Evolutionary conservation across 2,113 vertebrate genomes (phyloP).

Genomic region (Odocoileus hemionus): DNA sequence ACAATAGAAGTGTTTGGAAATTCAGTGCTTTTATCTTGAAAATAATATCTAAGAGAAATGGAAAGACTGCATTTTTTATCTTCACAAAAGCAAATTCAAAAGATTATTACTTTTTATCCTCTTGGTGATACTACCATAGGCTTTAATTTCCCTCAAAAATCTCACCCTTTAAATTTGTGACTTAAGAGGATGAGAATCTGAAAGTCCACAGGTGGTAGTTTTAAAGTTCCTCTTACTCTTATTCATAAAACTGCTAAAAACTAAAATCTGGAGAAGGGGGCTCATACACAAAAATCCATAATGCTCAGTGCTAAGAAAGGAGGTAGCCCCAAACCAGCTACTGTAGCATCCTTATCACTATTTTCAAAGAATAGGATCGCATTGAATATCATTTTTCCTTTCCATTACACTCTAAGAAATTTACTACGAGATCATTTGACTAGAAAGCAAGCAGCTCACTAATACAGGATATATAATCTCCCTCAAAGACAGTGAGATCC

Average conservation of each 20-base stretch:
- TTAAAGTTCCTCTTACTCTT: conserved; percentile 44
- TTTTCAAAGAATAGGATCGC: conserved; percentile 33
- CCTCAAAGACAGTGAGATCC: background rate
- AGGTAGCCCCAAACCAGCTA: background rate
- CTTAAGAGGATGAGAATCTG: conserved; percentile 1
- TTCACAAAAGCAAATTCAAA: conserved; percentile 46
- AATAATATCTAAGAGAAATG: conserved; percentile 31
- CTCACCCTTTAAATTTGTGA: conserved; percentile 9
- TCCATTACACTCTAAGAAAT: background rate
- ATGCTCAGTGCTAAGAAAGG: conserved; percentile 4
- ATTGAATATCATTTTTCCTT: conserved; percentile 9
- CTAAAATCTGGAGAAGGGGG: conserved; percentile 44
- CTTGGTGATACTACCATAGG: background rate
- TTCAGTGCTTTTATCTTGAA: conserved; percentile 5
- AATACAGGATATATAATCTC: background rate
- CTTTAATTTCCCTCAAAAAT: background rate
- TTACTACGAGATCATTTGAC: background rate
- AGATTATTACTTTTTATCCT: conserved; percentile 19
- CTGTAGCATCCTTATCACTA: background rate
- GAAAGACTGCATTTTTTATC: background rate
- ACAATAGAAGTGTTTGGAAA: conserved; percentile 2
- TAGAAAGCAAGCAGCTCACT: background rate
- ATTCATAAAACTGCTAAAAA: conserved; percentile 54
- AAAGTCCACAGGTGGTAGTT: background rate
- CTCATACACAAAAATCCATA: conserved; percentile 36